A percentile compares a stretch with the other conserved stretches of the same genome.
phyloP scores from a whole-genome alignment of 2,888 invertebrate species.

The Alcis repandata region DNA sequence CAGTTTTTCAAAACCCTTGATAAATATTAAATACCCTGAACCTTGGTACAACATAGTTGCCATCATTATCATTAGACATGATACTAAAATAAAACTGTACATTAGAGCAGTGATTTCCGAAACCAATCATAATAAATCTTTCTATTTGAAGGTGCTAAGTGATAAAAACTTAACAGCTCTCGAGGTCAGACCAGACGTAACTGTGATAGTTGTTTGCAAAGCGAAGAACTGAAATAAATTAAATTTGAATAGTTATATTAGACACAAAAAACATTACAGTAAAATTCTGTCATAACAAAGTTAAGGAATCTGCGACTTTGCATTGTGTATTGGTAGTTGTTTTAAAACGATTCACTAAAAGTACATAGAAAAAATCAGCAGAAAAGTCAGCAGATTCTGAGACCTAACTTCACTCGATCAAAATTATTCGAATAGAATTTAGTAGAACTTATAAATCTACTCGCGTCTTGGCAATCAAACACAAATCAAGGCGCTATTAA shows the following conservation, averaged over 20 bases:
- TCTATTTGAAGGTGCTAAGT: conserved; percentile 5
- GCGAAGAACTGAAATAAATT: background rate
- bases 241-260: background rate
- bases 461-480: conserved; percentile 75
- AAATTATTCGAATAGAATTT: background rate
- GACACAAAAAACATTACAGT: background rate
- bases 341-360: background rate
- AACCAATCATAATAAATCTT: conserved; percentile 7
- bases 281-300: no score
- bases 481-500: conserved; percentile 80
- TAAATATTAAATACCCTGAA: background rate
- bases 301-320: background rate
- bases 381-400: no score
- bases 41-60: background rate
- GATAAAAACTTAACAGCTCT: conserved; percentile 4
- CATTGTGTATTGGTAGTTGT: background rate
- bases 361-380: background rate
- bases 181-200: background rate
- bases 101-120: conserved; percentile 4
- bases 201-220: background rate
- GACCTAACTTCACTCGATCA: no score
- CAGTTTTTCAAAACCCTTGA: no score
- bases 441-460: conserved; percentile 54
- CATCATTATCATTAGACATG: background rate
- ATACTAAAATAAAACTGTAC: background rate